Conservation (phyloP, 2,888 invertebrate genomes). For the Drepanosiphum platanoidis region DNA sequence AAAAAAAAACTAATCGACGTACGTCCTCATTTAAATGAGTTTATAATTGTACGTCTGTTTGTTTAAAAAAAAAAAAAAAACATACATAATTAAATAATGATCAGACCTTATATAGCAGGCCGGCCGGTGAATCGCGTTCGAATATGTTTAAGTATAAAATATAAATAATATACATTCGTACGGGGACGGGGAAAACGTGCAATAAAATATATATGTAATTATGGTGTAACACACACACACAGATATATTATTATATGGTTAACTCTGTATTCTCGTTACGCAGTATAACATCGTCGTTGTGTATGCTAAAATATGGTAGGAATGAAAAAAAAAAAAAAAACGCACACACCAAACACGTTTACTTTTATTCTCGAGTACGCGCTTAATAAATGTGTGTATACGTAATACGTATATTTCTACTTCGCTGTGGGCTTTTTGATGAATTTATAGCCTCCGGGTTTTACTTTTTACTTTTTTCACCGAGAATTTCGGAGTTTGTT, state of each 20-base stretch:
- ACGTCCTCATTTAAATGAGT: constrained; percentile 24
- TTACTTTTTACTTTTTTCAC: neutral
- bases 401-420: neutral
- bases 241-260: neutral
- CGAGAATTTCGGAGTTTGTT: neutral
- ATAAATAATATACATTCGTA: neutral
- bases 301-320: constrained; percentile 1
- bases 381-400: neutral
- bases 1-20: neutral
- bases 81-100: constrained; percentile 42
- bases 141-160: too few relatives aligned
- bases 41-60: constrained; percentile 46
- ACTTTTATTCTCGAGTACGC: neutral
- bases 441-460: constrained; percentile 11
- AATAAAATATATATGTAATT: constrained; percentile 31
- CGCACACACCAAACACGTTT: neutral
- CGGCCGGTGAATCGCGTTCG: neutral
- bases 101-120: constrained; percentile 33
- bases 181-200: constrained; percentile 1
- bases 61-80: constrained; percentile 27
- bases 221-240: neutral
- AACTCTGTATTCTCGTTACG: neutral
- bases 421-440: constrained; percentile 11
- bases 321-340: too few relatives aligned
- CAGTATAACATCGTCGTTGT: neutral